Base-by-base conservation (phyloP, 2,113 vertebrate genomes). In the Microtus richardsoni region DNA sequence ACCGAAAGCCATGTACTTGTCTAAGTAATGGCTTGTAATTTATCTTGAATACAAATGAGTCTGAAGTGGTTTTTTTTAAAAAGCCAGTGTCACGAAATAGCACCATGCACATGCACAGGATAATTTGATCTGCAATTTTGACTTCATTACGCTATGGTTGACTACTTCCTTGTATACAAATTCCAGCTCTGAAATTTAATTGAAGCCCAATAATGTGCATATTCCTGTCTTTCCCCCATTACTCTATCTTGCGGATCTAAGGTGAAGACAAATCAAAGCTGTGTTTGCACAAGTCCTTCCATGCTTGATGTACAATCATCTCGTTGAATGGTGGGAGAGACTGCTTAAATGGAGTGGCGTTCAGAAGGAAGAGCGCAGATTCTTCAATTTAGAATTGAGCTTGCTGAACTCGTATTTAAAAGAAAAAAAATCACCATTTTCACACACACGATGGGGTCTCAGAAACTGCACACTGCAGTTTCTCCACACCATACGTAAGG, bases 61-160 rank as follows among this genome's bases (percentile, higher is more conserved):
- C 44, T 68, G 16, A 93, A 97, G 91, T 94, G 58, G 30, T 71
- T 96, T 83, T 95, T 96, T 92, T 21, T 2, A 58, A 92, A 97
- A 91, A 94, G 70, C 79, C 75, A 92, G 83, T 77, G 86, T 86
- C 74, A 87, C 13, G 58, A 91, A 73, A 92, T 21, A 75, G 87
- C 88, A 92, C 52, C 93, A 88, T 94, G 68, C 87, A 94, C 95
- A 89, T 71, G 74, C 92, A 54, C n/a, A 82, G 73, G 66, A 66
- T 89, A 96, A 95, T 9, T 58, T 88, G 19, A n/a, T 88, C 78
- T 80, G 39, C 68, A 93, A 96, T 95, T 97, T 91, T 92, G 94
- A 91, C 91, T 95, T 58, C 93, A 96, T 97, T 97, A 92, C 52
- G 58, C 70, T 88, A 22, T 90, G 86, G 47, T 78, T 91, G 80